phyloP scores from a whole-genome alignment of 2,888 invertebrate species.

The Drepana falcataria region DNA sequence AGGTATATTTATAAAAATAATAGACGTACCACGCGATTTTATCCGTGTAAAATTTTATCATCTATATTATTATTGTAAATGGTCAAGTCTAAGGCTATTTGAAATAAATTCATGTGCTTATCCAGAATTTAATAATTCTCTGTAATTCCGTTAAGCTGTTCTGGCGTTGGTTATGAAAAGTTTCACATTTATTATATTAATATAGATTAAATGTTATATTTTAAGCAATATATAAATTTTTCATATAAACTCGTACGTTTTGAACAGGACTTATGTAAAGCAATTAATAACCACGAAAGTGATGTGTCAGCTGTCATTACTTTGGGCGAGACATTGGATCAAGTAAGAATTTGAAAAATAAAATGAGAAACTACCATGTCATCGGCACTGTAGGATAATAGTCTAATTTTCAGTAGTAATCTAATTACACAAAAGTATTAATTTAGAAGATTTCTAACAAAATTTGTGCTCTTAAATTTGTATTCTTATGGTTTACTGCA shows the following conservation, averaged over 20 bases:
- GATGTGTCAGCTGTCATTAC: constrained; percentile 85
- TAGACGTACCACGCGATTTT: too few species aligned
- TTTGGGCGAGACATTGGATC: constrained; percentile 88
- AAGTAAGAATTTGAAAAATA: constrained; percentile 82
- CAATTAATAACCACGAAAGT: constrained; percentile 84
- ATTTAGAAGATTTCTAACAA: constrained; percentile 39
- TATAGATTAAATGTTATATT: background rate
- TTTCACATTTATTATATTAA: too few species aligned
- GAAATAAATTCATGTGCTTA: too few species aligned
- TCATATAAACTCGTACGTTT: constrained; percentile 45
- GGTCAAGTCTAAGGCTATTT: too few species aligned
- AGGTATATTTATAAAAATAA: constrained; percentile 76
- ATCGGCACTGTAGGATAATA: constrained; percentile 58
- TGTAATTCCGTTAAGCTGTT: too few species aligned
- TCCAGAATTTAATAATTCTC: too few species aligned
- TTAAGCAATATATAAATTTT: constrained; percentile 7
- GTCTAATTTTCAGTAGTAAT: constrained; percentile 71
- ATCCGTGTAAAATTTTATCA: too few species aligned
- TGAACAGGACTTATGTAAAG: constrained; percentile 86
- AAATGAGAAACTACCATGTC: constrained; percentile 24
- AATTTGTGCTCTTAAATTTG: background rate
- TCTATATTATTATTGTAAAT: too few species aligned
- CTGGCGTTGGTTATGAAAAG: too few species aligned
- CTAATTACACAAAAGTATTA: constrained; percentile 54
- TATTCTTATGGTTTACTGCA: constrained; percentile 1